Conservation (phyloP, 1,140 invertebrate genomes). For the Arctopsyche grandis region DNA sequence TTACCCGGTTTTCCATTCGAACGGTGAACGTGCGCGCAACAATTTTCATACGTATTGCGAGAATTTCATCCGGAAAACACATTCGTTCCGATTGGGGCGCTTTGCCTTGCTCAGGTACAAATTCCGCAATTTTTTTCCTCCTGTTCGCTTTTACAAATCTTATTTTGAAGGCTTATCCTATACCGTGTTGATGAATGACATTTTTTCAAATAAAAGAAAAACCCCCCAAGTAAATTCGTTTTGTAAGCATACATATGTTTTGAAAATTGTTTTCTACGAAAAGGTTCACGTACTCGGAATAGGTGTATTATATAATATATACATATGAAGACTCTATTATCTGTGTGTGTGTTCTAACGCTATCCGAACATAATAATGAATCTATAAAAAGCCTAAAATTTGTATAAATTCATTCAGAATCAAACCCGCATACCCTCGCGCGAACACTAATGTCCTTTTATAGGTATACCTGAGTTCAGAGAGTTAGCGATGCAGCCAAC, state of each 20-base stretch:
- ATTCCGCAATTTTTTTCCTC: neutral
- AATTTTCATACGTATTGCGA: neutral
- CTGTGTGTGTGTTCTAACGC: too few species aligned
- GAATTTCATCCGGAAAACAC: neutral
- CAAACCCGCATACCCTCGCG: too few species aligned
- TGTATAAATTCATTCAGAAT: too few species aligned
- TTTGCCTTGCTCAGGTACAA: neutral
- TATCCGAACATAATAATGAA: too few species aligned
- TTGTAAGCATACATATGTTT: neutral
- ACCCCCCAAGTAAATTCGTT: neutral
- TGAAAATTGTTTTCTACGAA: neutral
- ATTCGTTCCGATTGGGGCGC: neutral
- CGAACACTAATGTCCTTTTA: too few species aligned
- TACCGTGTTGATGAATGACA: conserved; percentile 6
- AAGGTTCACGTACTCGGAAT: too few species aligned
- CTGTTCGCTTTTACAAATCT: neutral
- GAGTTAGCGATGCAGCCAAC: too few species aligned
- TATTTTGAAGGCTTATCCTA: conserved; percentile 4
- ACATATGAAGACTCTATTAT: too few species aligned
- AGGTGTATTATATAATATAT: too few species aligned
- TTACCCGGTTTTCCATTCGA: conserved; percentile 4
- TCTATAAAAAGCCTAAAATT: too few species aligned
- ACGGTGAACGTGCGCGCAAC: neutral
- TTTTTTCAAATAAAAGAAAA: neutral
- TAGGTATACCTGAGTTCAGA: too few species aligned